phyloP scores from a whole-genome alignment of 1,140 invertebrate genomes.

The Magallana angulata region DNA sequence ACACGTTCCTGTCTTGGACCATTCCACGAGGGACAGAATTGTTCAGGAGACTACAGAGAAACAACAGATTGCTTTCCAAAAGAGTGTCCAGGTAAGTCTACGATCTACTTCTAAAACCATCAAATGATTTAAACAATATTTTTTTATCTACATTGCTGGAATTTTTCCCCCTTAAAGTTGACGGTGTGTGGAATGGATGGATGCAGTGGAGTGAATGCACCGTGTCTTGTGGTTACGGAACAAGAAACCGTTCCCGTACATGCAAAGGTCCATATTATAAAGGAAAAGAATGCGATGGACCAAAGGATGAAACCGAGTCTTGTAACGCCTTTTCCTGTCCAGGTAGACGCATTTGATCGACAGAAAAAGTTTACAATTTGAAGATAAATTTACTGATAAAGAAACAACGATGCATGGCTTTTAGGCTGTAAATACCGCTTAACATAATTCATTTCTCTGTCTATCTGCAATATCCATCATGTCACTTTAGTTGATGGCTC shows the following conservation, averaged over 20 bases:
- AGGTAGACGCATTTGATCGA: constrained; percentile 30
- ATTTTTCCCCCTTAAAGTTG: constrained; percentile 62
- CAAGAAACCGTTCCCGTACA: constrained; percentile 82
- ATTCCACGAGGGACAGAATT: constrained; percentile 48
- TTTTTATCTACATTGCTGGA: not conserved
- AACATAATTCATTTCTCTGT: too few species aligned
- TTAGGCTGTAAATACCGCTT: not conserved
- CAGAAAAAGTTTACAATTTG: too few species aligned
- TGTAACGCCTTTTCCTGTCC: constrained; percentile 49
- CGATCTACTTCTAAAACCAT: not conserved
- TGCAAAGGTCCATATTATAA: constrained; percentile 78
- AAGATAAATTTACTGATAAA: too few species aligned
- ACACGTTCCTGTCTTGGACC: constrained; percentile 80
- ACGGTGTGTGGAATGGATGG: constrained; percentile 85
- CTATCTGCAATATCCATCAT: too few species aligned
- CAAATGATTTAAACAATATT: not conserved
- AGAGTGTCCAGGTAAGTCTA: constrained; percentile 55
- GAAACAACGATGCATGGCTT: not conserved
- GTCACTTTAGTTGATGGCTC: constrained; percentile 75
- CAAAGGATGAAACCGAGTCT: constrained; percentile 26
- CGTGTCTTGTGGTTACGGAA: constrained; percentile 83
- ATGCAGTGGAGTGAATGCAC: constrained; percentile 84
- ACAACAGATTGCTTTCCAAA: constrained; percentile 44
- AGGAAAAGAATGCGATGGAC: constrained; percentile 46
- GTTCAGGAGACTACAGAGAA: constrained; percentile 51